Conservation (phyloP, 2,113 vertebrate genomes). For the Tetraodon nigroviridis region DNA sequence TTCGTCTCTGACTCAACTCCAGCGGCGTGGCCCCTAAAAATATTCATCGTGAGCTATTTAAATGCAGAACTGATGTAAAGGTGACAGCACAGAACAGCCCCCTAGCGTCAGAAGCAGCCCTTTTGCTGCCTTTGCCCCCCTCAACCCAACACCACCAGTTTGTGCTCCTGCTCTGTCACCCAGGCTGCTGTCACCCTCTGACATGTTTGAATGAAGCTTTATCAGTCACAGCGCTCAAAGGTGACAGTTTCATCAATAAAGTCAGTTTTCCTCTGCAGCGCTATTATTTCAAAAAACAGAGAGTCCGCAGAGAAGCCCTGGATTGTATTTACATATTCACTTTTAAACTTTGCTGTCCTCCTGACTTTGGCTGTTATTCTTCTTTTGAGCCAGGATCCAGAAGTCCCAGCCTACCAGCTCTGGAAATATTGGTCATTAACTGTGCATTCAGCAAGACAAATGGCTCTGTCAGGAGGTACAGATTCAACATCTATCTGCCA, state of each 20-base stretch:
- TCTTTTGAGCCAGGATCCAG: too few species aligned
- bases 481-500: too few species aligned
- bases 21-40: slow-evolving; percentile 11
- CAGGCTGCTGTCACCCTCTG: slow-evolving; percentile 41
- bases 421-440: neutral
- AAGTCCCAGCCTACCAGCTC: too few species aligned
- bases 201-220: slow-evolving; percentile 66
- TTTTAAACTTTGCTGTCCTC: too few species aligned
- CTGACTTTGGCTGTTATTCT: too few species aligned
- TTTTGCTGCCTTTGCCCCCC: slow-evolving; percentile 1
- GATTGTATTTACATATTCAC: neutral
- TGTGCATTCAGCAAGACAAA: neutral
- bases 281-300: slow-evolving; percentile 45
- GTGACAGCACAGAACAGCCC: slow-evolving; percentile 38
- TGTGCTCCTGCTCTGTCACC: slow-evolving; percentile 45
- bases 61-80: slow-evolving; percentile 50
- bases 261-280: slow-evolving; percentile 39
- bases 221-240: slow-evolving; percentile 61
- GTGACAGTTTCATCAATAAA: slow-evolving; percentile 71
- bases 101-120: slow-evolving; percentile 12
- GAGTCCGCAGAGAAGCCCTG: neutral
- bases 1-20: too few species aligned
- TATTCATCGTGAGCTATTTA: slow-evolving; percentile 21
- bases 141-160: neutral
- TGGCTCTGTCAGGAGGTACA: slow-evolving; percentile 11